Conservation (phyloP, 2,797 vertebrate species). For the Petrocephalus schoutedeni region DNA sequence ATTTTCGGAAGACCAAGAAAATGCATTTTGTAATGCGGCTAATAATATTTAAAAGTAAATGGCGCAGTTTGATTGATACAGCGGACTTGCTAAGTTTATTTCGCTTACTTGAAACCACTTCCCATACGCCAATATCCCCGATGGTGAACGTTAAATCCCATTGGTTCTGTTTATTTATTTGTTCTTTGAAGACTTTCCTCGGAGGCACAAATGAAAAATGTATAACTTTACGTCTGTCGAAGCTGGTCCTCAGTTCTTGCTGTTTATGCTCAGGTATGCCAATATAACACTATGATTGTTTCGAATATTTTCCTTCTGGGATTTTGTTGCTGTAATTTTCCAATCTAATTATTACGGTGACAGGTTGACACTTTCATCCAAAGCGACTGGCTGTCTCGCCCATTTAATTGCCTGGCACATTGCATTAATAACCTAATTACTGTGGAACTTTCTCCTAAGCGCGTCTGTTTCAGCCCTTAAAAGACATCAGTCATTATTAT, state of each 20-base stretch:
- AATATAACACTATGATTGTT: background rate
- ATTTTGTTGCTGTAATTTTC: slow-evolving; percentile 4
- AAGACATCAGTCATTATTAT: background rate
- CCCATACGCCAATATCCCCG: background rate
- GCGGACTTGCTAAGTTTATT: background rate
- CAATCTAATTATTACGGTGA: slow-evolving; percentile 9
- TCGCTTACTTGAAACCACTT: background rate
- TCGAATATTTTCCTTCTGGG: background rate
- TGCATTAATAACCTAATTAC: slow-evolving; percentile 16
- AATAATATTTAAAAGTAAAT: slow-evolving; percentile 11
- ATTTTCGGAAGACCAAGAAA: background rate
- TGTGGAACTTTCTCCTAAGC: background rate
- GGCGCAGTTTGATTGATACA: background rate
- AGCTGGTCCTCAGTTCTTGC: background rate
- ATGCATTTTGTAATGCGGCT: background rate
- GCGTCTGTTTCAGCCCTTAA: background rate
- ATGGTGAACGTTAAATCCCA: background rate
- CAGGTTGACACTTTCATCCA: slow-evolving; percentile 10
- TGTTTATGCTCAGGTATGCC: background rate
- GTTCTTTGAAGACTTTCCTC: slow-evolving; percentile 16
- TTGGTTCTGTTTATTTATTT: background rate
- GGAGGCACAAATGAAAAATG: slow-evolving; percentile 22
- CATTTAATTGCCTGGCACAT: background rate
- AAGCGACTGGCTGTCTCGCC: background rate
- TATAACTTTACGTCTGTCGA: slow-evolving; percentile 12